Base-by-base conservation (phyloP, 2,888 invertebrate genomes). In the Drosophila cognata region DNA sequence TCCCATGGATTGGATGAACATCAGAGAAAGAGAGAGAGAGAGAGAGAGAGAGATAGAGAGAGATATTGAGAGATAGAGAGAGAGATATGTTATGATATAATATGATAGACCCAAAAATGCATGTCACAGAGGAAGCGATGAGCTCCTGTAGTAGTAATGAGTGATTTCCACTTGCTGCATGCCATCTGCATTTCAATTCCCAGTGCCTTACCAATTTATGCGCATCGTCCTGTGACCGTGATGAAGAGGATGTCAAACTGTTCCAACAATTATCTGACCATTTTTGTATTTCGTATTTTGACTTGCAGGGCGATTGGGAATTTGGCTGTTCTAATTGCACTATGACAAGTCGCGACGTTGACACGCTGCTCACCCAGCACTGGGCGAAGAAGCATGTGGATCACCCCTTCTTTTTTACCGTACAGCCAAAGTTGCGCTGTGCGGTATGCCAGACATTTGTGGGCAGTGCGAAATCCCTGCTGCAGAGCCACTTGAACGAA, bases 361-460 rank as follows among this genome's bases (percentile, higher is more conserved):
- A 38, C 29, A 64, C 80, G 0, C 62, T 92, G 51, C 84, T 81
- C 43, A 66, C 56, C 2, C 60, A 77, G 5, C 92, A 92, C 67
- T 91, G 91, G 81, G 60, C 73, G 4, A 4, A 31, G 0, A 50
- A 35, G 1, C 91, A 91, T 36, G 38, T 66, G 0, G 75, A 80
- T 0, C 72, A 80, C 41, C 91, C 92, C 4, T 92, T 92, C 70
- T 90, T 84, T 46, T 92, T 90, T 66, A 88, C 88, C 10, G 68
- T 91, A 4, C 79, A 84, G 4, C 82, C 79, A 4, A 66, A 67
- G n/a, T 63, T 91, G 1, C 84, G 89, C 52, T 92, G 92, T 48
- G 82, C 89, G 1, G 55, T 67, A 1, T 92, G 92, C 61, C 58
- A 69, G 0, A 35, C 11, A 0, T 92, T 79, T 58, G 59, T 60